Conservation (phyloP, 2,888 invertebrate genomes). For the Parasteatoda lunata region DNA sequence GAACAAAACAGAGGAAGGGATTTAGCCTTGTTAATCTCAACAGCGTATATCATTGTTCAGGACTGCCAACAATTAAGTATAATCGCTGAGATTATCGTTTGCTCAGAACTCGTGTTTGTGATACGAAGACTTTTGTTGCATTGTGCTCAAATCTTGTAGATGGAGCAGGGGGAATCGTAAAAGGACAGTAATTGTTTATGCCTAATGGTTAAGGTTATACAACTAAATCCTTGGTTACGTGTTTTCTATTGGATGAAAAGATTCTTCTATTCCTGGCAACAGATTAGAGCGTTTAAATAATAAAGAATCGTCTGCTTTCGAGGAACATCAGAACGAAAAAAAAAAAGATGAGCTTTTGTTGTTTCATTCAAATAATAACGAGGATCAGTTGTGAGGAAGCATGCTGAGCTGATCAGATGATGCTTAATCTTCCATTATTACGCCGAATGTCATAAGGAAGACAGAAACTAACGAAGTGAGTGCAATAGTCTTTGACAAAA, state of each 20-base stretch:
- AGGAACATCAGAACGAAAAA: too few relatives aligned
- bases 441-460: too few relatives aligned
- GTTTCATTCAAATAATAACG: too few relatives aligned
- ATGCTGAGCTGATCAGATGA: too few relatives aligned
- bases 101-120: background rate
- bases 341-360: too few relatives aligned
- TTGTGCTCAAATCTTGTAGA: conserved; percentile 20
- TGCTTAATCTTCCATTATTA: too few relatives aligned
- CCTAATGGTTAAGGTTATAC: background rate
- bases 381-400: too few relatives aligned
- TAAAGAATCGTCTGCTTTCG: too few relatives aligned
- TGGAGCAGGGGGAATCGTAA: background rate
- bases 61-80: conserved; percentile 13
- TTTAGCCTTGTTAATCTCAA: conserved; percentile 26
- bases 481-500: too few relatives aligned
- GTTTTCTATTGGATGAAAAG: background rate
- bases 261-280: background rate
- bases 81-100: conserved; percentile 12
- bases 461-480: too few relatives aligned
- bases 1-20: conserved; percentile 33
- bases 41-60: conserved; percentile 14
- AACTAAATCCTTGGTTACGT: conserved; percentile 2
- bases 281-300: background rate
- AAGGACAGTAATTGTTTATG: conserved; percentile 35
- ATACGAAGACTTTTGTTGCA: conserved; percentile 6